phyloP scores from a whole-genome alignment of 35 echinoderm and acorn worm genomes.

The Heliocidaris tuberculata region DNA sequence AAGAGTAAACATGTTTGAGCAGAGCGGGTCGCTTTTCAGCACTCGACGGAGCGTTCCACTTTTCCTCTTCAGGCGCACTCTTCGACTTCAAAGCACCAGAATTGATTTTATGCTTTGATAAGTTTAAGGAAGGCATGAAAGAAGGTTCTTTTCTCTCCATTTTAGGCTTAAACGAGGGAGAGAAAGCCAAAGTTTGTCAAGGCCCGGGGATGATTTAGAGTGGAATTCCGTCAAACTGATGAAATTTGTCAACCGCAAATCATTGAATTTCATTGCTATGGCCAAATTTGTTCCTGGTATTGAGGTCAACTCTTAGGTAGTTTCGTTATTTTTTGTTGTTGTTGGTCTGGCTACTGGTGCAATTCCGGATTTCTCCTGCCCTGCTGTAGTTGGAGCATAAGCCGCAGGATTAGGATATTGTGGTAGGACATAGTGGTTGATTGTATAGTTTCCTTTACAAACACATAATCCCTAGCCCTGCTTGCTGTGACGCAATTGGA shows the following conservation, averaged over 20 bases:
- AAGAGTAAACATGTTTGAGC: conserved; percentile 11
- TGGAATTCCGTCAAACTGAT: conserved; percentile 10
- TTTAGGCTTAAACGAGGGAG: not conserved
- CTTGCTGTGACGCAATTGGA: not conserved
- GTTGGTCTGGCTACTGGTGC: not conserved
- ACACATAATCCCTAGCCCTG: not conserved
- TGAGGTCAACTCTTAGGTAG: not conserved
- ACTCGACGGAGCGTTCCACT: not conserved
- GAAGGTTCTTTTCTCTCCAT: not conserved
- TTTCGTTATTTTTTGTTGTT: not conserved
- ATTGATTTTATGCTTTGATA: not conserved
- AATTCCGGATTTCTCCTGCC: not conserved
- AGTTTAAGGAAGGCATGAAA: not conserved
- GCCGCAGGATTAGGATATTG: too few relatives aligned
- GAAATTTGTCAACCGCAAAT: not conserved
- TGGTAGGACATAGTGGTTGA: not conserved
- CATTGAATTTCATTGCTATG: not conserved
- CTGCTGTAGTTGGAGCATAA: not conserved
- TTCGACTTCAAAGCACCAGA: not conserved
- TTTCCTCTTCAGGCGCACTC: not conserved
- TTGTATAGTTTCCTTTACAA: not conserved
- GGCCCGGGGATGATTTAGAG: not conserved
- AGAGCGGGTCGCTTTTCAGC: not conserved
- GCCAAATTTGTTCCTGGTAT: not conserved
- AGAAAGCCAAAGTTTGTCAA: conserved; percentile 8